phyloP scores from a whole-genome alignment of 2,113 vertebrate species.

The Dipodomys stephensi region DNA sequence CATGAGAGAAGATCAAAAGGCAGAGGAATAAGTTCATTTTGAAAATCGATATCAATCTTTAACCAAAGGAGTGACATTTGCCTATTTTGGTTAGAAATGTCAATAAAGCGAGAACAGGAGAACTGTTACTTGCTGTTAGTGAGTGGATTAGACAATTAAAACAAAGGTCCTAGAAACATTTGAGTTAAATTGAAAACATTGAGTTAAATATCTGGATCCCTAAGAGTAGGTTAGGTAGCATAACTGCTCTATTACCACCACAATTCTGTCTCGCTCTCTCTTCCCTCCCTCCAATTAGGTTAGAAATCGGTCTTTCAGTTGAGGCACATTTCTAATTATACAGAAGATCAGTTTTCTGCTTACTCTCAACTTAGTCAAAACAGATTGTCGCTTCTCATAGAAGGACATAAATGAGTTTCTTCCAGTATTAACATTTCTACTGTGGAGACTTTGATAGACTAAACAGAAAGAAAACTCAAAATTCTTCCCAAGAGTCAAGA shows the following conservation, averaged over 20 bases:
- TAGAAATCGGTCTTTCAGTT: conserved; percentile 65
- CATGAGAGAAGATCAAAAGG: conserved; percentile 45
- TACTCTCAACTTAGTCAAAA: conserved; percentile 76
- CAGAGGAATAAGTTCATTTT: conserved; percentile 22
- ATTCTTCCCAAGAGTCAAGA: conserved; percentile 74
- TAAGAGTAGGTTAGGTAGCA: conserved; percentile 43
- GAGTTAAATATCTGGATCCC: not conserved
- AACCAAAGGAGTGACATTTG: conserved; percentile 22
- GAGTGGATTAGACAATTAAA: conserved; percentile 41
- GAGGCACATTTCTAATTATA: conserved; percentile 60
- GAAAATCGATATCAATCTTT: conserved; percentile 39
- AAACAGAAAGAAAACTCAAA: conserved; percentile 74
- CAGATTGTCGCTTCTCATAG: conserved; percentile 60
- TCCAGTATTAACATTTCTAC: conserved; percentile 73
- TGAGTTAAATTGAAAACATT: conserved; percentile 4
- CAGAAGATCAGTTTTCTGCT: conserved; percentile 72
- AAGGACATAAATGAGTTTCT: conserved; percentile 68
- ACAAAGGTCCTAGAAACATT: not conserved
- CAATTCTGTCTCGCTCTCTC: not conserved
- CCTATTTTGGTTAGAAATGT: conserved; percentile 50
- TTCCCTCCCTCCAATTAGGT: not conserved
- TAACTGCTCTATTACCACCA: not conserved
- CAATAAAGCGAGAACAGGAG: conserved; percentile 14
- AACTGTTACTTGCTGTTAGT: conserved; percentile 22
- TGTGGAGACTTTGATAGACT: conserved; percentile 77